Percentiles rank a stretch among this genome's conserved stretches.
These are phyloP conservation scores for Pogonus chalceus DNA, from an alignment of 1,140 invertebrate genomes.

Conservation along the genomic window DNA sequence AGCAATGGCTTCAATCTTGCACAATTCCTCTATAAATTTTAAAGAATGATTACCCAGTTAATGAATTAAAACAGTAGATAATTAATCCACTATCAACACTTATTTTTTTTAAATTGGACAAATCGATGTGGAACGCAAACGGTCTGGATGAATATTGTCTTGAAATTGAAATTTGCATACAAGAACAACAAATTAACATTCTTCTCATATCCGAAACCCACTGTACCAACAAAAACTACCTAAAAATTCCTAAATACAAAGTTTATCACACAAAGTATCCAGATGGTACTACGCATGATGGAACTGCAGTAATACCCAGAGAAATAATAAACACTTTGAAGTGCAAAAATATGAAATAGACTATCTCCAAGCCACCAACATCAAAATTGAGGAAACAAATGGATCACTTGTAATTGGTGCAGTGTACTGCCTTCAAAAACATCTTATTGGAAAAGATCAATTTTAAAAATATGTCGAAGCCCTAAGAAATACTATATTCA, in stretches of 20 bases:
- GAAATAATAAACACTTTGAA: not conserved
- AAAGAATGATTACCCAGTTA: constrained; percentile 11
- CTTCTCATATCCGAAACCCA: constrained; percentile 21
- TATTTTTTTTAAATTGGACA: constrained; percentile 8
- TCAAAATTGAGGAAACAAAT: constrained; percentile 3
- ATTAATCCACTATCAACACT: constrained; percentile 14
- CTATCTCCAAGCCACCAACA: not conserved
- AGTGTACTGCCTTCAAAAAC: constrained; percentile 23
- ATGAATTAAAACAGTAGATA: constrained; percentile 16
- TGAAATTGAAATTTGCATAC: constrained; percentile 16
- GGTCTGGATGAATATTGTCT: constrained; percentile 11
- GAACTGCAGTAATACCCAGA: constrained; percentile 1
- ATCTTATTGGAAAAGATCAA: constrained; percentile 14
- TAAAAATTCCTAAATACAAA: constrained; percentile 18
- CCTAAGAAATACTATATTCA: constrained; percentile 25
- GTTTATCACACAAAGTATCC: constrained; percentile 16
- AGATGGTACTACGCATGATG: constrained; percentile 18
- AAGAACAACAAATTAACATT: constrained; percentile 17
- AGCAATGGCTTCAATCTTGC: constrained; percentile 12
- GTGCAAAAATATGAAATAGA: not conserved
- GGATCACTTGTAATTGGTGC: constrained; percentile 12
- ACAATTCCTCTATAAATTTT: constrained; percentile 11
- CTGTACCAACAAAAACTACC: constrained; percentile 16
- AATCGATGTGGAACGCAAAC: constrained; percentile 23
- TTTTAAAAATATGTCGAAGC: constrained; percentile 19